phyloP scores from a whole-genome alignment of 2,797 vertebrate species.

The Fringilla coelebs region DNA sequence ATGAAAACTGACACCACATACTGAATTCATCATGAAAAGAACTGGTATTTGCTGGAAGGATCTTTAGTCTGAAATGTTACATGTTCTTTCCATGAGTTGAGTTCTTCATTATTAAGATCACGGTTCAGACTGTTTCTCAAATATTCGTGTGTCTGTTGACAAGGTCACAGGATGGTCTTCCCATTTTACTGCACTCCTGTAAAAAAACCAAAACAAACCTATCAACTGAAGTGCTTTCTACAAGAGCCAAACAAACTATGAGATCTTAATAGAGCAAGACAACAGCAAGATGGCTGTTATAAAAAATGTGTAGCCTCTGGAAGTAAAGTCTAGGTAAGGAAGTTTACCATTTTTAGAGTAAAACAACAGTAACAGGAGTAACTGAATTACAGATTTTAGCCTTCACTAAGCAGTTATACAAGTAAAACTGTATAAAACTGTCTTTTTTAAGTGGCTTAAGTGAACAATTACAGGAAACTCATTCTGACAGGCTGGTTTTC shows the following conservation, averaged over 20 bases:
- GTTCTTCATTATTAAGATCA: not conserved
- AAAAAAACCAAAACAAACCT: not conserved
- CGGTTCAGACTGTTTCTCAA: conserved; percentile 18
- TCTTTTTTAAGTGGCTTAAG: not conserved
- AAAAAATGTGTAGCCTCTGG: not conserved
- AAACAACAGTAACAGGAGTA: not conserved
- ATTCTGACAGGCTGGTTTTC: not conserved
- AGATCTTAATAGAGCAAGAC: not conserved
- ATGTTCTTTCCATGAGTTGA: not conserved
- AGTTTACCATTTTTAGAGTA: not conserved
- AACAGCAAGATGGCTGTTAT: not conserved
- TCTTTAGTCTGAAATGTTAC: not conserved
- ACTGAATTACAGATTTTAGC: not conserved
- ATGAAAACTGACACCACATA: not conserved
- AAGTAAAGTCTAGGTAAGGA: not conserved
- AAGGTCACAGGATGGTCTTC: not conserved
- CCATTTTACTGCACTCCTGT: conserved; percentile 4
- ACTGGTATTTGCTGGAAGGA: not conserved
- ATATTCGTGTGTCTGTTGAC: not conserved
- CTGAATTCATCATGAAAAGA: not conserved
- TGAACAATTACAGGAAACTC: not conserved
- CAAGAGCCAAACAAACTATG: not conserved
- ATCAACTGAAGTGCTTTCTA: not conserved
- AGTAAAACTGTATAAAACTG: not conserved
- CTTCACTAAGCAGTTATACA: not conserved